phyloP scores from a whole-genome alignment of 2,888 invertebrate genomes.

The Zaprionus bogoriensis region DNA sequence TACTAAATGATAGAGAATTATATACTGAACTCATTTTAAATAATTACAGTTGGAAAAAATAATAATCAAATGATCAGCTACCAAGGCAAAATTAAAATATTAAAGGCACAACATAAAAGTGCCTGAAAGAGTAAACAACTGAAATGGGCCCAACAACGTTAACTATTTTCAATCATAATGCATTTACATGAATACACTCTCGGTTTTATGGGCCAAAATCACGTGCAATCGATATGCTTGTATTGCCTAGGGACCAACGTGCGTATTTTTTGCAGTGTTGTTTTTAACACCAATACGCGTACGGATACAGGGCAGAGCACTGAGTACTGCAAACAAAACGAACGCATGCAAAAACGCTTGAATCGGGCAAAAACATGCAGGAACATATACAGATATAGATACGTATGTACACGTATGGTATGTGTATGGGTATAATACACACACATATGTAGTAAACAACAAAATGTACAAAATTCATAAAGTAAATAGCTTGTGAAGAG shows the following conservation, averaged over 20 bases:
- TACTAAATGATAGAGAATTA: no score
- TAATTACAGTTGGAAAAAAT: neutral
- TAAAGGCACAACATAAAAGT: neutral
- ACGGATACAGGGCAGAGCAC: constrained; percentile 32
- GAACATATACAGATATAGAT: neutral
- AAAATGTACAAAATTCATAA: constrained; percentile 54
- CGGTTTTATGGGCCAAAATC: constrained; percentile 2
- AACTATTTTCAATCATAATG: no score
- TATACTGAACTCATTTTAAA: no score
- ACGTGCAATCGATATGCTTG: constrained; percentile 2
- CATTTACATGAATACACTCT: neutral
- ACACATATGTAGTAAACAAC: constrained; percentile 16
- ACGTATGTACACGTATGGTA: neutral
- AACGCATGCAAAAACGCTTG: constrained; percentile 46
- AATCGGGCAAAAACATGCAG: neutral
- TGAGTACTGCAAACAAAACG: constrained; percentile 53
- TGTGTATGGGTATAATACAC: no score
- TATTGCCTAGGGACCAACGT: constrained; percentile 4
- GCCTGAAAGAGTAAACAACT: neutral
- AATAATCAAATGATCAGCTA: neutral
- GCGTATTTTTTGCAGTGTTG: constrained; percentile 10
- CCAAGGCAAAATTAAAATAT: no score
- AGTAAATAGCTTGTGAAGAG: constrained; percentile 63
- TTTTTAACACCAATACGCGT: constrained; percentile 16
- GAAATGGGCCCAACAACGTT: no score